These are phyloP conservation scores for Lapara coniferarum DNA, from an alignment of 2,888 invertebrate species.

Conservation along the genomic window DNA sequence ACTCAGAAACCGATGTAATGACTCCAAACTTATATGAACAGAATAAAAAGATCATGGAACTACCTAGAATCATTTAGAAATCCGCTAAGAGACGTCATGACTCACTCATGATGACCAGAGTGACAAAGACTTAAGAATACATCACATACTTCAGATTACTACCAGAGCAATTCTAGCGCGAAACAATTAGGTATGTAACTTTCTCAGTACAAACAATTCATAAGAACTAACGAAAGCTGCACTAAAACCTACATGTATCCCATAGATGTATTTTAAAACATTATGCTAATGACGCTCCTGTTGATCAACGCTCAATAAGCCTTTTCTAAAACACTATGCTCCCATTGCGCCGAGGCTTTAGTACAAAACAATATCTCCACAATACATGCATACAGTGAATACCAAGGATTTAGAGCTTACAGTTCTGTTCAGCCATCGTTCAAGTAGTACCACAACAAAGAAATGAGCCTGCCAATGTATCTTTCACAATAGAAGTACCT, in stretches of 20 bases:
- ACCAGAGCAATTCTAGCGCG: too few relatives aligned
- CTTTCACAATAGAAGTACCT: constrained; percentile 9
- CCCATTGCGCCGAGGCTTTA: background rate
- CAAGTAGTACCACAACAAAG: constrained; percentile 16
- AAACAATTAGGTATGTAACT: background rate
- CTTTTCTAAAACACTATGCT: constrained; percentile 9
- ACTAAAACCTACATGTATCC: background rate
- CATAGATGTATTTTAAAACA: background rate
- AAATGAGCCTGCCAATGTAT: background rate
- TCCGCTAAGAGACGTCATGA: too few relatives aligned
- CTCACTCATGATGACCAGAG: too few relatives aligned
- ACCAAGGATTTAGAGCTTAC: background rate
- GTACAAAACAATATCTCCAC: background rate
- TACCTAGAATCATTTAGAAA: too few relatives aligned
- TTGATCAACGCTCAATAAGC: background rate
- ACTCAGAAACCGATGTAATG: too few relatives aligned
- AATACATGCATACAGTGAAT: constrained; percentile 3
- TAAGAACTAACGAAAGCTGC: background rate
- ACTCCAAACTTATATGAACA: too few relatives aligned
- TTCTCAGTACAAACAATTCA: background rate
- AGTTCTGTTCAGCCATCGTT: constrained; percentile 6
- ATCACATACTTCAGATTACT: too few relatives aligned
- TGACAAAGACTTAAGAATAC: too few relatives aligned
- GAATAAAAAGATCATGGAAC: too few relatives aligned
- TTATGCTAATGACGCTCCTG: constrained; percentile 1